Evolutionary conservation across 2,113 vertebrate species (phyloP), one percentile per base, ranked within the genome.

Genomic region (Hoplias malabaricus): DNA sequence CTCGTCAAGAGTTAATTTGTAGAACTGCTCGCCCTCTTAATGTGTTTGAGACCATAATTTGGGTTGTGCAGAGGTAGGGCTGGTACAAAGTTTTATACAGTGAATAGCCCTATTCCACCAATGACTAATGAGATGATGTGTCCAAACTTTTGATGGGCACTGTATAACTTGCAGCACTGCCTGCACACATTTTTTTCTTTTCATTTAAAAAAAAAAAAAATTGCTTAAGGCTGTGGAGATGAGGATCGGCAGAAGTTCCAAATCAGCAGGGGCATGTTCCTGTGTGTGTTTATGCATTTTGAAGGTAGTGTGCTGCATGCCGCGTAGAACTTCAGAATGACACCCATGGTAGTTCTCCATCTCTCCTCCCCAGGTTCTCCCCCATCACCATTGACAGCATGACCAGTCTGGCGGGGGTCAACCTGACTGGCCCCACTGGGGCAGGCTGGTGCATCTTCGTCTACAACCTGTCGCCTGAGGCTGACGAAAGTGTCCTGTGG

Each of bases 381-480:
- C 95, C 95, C 48, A 96, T 96, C 89, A 95, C 94, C 89, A 96
- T 96, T 34, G 95, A 96, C 84, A 95, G 95, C 90, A 94, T 96
- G 95, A 95, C 94, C 67, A 94, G 94, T 83, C 91, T 96, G 69
- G 94, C 95, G 0, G 95, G 95, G 12, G 95, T 96, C 83, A 95
- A 94, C 88, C 91, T 96, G 40, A 93, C 94, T 0, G 95, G 95
- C 56, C 93, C 93, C 19, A 92, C 93, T 1, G 93, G 92, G 0
- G 88, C 95, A 0, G 96, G 96, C 75, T 98, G 96, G 96, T 98
- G 96, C 93, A 98, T 98, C 94, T 98, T 98, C 46, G 95, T 98
- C 82, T 98, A 98, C 93, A 98, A 98, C 95, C 91, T 98, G 82
- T 98, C 96, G 0, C 96, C 96, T 0, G 96, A 98, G 86, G 96